phyloP scores from a whole-genome alignment of 2,888 invertebrate genomes.

The Deilephila elpenor region DNA sequence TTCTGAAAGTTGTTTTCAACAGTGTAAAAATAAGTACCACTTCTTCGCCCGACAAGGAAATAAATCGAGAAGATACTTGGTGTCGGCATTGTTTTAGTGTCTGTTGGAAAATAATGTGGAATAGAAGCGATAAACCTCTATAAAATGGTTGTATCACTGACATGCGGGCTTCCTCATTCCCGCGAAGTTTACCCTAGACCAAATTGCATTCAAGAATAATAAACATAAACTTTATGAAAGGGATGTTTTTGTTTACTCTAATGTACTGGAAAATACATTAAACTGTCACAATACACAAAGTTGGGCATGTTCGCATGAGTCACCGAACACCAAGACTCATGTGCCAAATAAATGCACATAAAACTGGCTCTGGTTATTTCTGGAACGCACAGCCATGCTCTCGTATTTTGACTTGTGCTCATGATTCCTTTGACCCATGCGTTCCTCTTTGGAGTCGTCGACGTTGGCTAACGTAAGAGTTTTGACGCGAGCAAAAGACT shows the following conservation, averaged over 20 bases:
- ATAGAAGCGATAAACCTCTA: not conserved
- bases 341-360: slow-evolving; percentile 28
- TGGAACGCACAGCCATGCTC: slow-evolving; percentile 20
- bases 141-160: slow-evolving; percentile 1
- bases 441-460: slow-evolving; percentile 20
- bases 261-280: not conserved
- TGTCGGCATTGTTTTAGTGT: no score
- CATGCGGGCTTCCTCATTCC: slow-evolving; percentile 9
- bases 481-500: not conserved
- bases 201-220: not conserved
- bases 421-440: slow-evolving; percentile 17
- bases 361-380: slow-evolving; percentile 28
- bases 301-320: slow-evolving; percentile 16
- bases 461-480: slow-evolving; percentile 7
- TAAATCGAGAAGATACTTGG: no score
- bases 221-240: not conserved
- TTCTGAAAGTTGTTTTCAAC: not conserved
- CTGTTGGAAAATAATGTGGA: no score
- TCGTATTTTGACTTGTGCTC: slow-evolving; percentile 26
- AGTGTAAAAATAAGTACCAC: no score
- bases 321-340: slow-evolving; percentile 22
- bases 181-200: not conserved
- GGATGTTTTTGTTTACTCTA: not conserved
- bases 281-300: slow-evolving; percentile 6
- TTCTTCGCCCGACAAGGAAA: not conserved